Percentiles rank a stretch among this genome's conserved stretches.
Evolutionary conservation across 2,113 vertebrate species (phyloP).

Genomic region (Diadophis punctatus): DNA sequence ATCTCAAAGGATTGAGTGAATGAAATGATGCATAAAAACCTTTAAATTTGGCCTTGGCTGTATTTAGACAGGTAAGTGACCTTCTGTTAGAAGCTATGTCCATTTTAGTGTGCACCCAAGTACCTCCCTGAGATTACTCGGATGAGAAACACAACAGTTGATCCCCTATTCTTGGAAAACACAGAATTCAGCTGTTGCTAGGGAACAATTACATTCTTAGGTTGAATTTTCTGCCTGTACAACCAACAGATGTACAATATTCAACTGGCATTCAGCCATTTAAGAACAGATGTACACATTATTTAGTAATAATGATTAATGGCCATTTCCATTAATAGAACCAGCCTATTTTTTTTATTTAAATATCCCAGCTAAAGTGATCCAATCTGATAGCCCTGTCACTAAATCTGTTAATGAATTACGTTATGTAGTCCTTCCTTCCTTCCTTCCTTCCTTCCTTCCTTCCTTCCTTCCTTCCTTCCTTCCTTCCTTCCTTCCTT

Average conservation of each 20-base stretch:
- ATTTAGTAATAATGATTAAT: not conserved
- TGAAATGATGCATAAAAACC: not conserved
- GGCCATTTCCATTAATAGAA: not conserved
- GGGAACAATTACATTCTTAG: not conserved
- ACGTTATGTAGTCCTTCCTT: not conserved
- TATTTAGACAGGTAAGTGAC: not conserved
- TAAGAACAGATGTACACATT: not conserved
- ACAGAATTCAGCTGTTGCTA: not conserved
- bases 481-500: too few species aligned
- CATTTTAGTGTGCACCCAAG: not conserved
- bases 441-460: too few species aligned
- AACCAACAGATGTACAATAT: not conserved
- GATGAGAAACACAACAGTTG: not conserved
- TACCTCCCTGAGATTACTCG: not conserved
- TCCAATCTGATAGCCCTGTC: not conserved
- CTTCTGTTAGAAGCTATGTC: not conserved
- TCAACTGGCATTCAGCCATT: not conserved
- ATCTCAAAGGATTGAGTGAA: not conserved
- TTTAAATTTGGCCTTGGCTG: not conserved
- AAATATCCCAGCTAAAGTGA: not conserved
- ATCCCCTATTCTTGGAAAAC: not conserved
- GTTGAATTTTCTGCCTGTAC: not conserved
- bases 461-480: fast-evolving
- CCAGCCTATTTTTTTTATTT: not conserved
- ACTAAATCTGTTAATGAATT: not conserved